A percentile compares a stretch with the other conserved stretches of the same genome.
Conservation (phyloP, 2,888 invertebrate genomes). For the Silvanus unidentatus region DNA sequence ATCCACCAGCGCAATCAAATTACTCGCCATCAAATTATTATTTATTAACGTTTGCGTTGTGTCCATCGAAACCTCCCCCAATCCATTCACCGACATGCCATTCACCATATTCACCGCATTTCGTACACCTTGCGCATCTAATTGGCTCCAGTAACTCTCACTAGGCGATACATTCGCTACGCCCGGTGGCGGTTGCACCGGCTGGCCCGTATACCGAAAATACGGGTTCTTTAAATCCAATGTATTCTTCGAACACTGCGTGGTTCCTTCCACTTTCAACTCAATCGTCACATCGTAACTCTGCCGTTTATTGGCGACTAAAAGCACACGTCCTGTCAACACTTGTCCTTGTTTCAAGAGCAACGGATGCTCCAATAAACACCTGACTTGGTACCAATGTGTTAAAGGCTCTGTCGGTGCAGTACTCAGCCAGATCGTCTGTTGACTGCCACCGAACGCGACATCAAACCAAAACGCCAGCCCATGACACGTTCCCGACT, state of each 20-base stretch:
- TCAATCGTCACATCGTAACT: slow-evolving; percentile 99
- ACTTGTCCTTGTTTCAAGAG: slow-evolving; percentile 92
- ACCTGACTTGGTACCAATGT: slow-evolving; percentile 99
- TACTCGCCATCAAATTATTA: slow-evolving; percentile 48
- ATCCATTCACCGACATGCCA: slow-evolving; percentile 68
- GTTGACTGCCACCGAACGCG: slow-evolving; percentile 83
- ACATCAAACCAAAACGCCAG: slow-evolving; percentile 99
- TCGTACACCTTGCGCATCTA: slow-evolving; percentile 67
- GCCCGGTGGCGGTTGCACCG: slow-evolving; percentile 85
- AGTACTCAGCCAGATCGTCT: slow-evolving; percentile 94
- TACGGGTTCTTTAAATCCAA: slow-evolving; percentile 97
- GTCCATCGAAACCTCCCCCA: slow-evolving; percentile 68
- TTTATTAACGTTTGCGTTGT: slow-evolving; percentile 54
- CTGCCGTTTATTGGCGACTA: slow-evolving; percentile 92
- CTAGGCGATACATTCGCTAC: slow-evolving; percentile 87
- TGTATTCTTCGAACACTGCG: slow-evolving; percentile 79
- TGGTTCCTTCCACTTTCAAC: slow-evolving; percentile 82
- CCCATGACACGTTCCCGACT: slow-evolving; percentile 93
- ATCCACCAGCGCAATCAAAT: slow-evolving; percentile 43
- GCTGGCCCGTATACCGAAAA: slow-evolving; percentile 87
- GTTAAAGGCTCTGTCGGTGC: slow-evolving; percentile 96
- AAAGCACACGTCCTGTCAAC: slow-evolving; percentile 77
- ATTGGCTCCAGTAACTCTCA: slow-evolving; percentile 84
- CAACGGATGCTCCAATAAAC: slow-evolving; percentile 87
- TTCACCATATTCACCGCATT: slow-evolving; percentile 68